Base-by-base conservation (phyloP, 1,140 invertebrate species). In the Tyrophagus putrescentiae region DNA sequence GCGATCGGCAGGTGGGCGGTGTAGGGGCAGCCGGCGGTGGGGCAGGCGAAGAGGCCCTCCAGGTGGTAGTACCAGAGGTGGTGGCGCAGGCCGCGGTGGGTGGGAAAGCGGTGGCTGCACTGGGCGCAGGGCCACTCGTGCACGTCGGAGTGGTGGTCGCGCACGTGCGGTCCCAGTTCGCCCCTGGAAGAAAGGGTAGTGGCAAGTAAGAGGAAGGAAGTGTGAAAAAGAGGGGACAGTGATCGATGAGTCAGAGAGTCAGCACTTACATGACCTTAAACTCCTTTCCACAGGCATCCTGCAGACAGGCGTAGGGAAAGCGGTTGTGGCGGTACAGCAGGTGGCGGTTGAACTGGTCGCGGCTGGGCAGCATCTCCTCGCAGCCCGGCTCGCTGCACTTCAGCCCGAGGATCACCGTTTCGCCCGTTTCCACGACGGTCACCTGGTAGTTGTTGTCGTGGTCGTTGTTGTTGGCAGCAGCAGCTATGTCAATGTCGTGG, bases 61-160 rank as follows among this genome's bases (percentile, higher is more conserved):
- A 48, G 21, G 18, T 48, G 45, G 31, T 48, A 48, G 18, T 48
- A 48, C 45, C 45, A 48, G 31, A 48, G 45, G 18, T 48, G 45
- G 18, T 48, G 45, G 18, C 45, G 45, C 7, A 48, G 18, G 7
- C 45, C 45, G 7, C 45, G 45, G 31, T 48, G 45, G 18, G 45
- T 48, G 45, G 45, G 45, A 48, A 48, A 48, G 7, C 45, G 45
- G 21, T 29, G 7, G 31, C 45, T 7, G 7, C 7, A 13, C 7
- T 48, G 45, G 23, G 45, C 7, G 31, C 45, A 48, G 18, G 7
- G 45, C 45, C 45, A 48, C 9, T 13, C 7, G 18, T 7, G 13
- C 7, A 48, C 18, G 31, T 48, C 18, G 31, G 21, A 21, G 18
- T 48, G 45, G 7, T 48, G 7, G 18, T 48, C 45, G 7, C 45